Conservation (phyloP, 2,888 invertebrate species). For the Sturmia bella region DNA sequence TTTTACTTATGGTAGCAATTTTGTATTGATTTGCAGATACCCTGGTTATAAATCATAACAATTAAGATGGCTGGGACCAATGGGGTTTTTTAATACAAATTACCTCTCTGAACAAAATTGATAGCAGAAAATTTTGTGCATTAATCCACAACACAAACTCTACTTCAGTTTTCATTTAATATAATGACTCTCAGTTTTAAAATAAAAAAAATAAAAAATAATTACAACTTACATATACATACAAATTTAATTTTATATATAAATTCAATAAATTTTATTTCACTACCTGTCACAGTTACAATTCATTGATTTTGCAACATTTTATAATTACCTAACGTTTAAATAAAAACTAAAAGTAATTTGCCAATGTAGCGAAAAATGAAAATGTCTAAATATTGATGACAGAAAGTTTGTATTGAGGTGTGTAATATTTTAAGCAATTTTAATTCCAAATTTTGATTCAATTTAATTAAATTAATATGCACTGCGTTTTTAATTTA, state of each 20-base stretch:
- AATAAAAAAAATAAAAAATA: no score
- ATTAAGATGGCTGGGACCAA: no score
- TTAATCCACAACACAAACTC: no score
- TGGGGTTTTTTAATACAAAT: no score
- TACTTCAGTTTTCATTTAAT: no score
- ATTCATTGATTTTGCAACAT: slow-evolving; percentile 66
- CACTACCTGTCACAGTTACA: slow-evolving; percentile 57
- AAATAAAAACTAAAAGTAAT: background rate
- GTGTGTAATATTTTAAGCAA: background rate
- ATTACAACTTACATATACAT: no score
- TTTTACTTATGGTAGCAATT: no score
- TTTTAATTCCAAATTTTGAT: background rate
- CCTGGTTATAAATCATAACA: no score
- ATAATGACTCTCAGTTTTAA: no score
- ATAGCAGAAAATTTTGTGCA: no score
- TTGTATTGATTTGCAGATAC: no score
- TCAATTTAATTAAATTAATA: slow-evolving; percentile 1
- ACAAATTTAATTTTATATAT: background rate
- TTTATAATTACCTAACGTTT: slow-evolving; percentile 47
- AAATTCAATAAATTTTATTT: slow-evolving; percentile 37
- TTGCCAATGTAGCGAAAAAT: background rate
- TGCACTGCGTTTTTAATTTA: background rate
- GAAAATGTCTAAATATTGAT: slow-evolving; percentile 13
- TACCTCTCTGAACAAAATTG: no score
- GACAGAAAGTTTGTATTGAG: background rate